Conservation (phyloP, 2,113 vertebrate genomes). For the Corapipo altera region DNA sequence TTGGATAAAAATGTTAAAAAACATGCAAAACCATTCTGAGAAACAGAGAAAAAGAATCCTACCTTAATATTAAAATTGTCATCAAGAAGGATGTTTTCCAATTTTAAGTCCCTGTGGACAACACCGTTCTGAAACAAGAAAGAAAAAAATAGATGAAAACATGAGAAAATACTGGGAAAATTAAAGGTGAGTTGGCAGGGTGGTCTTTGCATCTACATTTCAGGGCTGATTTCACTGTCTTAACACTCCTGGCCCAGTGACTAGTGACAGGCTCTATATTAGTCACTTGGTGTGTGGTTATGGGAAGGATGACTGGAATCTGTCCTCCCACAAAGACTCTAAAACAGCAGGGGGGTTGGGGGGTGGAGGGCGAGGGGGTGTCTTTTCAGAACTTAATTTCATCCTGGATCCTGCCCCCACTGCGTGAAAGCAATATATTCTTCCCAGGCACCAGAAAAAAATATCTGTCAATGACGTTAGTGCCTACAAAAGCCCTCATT, state of each 20-base stretch:
- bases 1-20: constrained; percentile 6
- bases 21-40: constrained; percentile 2
- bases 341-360: constrained; percentile 49
- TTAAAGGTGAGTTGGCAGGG: constrained; percentile 54
- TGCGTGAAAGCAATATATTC: constrained; percentile 58
- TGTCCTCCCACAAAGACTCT: constrained; percentile 73
- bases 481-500: constrained; percentile 35
- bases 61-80: constrained; percentile 99
- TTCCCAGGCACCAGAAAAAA: constrained; percentile 60
- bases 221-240: constrained; percentile 56
- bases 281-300: constrained; percentile 78
- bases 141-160: background rate
- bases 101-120: constrained; percentile 96
- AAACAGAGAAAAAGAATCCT: constrained; percentile 35
- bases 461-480: constrained; percentile 53
- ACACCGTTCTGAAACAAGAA: constrained; percentile 88
- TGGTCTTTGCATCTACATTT: constrained; percentile 65
- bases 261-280: constrained; percentile 67
- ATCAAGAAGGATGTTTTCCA: constrained; percentile 98
- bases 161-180: constrained; percentile 21
- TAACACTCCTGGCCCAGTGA: constrained; percentile 55
- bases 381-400: constrained; percentile 65
- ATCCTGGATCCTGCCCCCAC: constrained; percentile 40
- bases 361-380: constrained; percentile 19
- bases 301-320: constrained; percentile 81